phyloP scores from a whole-genome alignment of 2,888 invertebrate genomes.

The Cryptophagus acutangulus region DNA sequence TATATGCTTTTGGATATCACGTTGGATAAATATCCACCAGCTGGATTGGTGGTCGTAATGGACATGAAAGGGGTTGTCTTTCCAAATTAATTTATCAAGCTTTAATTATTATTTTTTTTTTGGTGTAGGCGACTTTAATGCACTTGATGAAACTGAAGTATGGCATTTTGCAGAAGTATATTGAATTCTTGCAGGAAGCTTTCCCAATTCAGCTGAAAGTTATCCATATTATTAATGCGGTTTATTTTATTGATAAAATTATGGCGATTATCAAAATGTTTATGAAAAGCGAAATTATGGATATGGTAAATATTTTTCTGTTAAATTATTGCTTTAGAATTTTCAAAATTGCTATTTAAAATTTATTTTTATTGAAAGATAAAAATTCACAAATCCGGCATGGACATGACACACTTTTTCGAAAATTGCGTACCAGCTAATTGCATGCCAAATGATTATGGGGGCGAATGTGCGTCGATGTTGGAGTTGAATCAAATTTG shows the following conservation, averaged over 20 bases:
- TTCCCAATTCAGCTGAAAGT: slow-evolving; percentile 44
- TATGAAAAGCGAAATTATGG: slow-evolving; percentile 32
- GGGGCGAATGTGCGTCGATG: slow-evolving; percentile 43
- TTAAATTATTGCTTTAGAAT: neutral
- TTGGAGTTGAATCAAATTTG: slow-evolving; percentile 13
- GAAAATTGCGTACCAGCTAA: slow-evolving; percentile 45
- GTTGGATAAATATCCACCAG: slow-evolving; percentile 32
- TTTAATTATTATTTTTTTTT: neutral
- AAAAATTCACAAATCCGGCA: slow-evolving; percentile 56
- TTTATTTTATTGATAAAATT: slow-evolving; percentile 44
- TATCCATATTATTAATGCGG: slow-evolving; percentile 46
- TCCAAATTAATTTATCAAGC: neutral
- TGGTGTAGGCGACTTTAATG: slow-evolving; percentile 29
- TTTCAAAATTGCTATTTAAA: neutral
- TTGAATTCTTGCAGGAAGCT: slow-evolving; percentile 41
- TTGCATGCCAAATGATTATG: slow-evolving; percentile 54
- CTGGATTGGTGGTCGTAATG: slow-evolving; percentile 33
- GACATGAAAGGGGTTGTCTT: slow-evolving; percentile 35
- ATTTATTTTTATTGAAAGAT: slow-evolving; percentile 41
- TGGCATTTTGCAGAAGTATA: slow-evolving; percentile 27
- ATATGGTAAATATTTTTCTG: slow-evolving; percentile 25
- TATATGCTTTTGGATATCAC: slow-evolving; percentile 35
- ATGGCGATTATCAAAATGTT: slow-evolving; percentile 42
- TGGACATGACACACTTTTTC: slow-evolving; percentile 52
- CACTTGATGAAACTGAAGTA: slow-evolving; percentile 34